These are phyloP conservation scores for Calliphora vomitoria DNA, from an alignment of 2,888 invertebrate genomes.

Conservation along the genomic window DNA sequence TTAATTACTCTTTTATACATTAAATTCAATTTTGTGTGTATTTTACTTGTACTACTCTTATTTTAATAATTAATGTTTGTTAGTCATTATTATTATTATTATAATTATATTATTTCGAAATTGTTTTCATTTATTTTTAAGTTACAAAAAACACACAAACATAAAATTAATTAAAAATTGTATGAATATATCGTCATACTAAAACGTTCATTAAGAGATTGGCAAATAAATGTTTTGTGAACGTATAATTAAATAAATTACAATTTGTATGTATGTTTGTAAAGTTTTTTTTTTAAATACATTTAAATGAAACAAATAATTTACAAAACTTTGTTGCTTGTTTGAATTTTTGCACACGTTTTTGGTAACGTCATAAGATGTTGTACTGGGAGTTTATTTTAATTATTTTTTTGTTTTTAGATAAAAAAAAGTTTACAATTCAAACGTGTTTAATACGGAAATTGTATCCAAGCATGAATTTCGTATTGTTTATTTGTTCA, in stretches of 20 bases:
- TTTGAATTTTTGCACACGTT: background rate
- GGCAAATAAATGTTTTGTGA: background rate
- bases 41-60: background rate
- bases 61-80: conserved; percentile 1
- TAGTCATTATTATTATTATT: conserved; percentile 10
- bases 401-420: too few relatives aligned
- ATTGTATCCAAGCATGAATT: background rate
- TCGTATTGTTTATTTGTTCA: background rate
- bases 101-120: background rate
- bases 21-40: background rate
- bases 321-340: background rate
- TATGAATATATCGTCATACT: background rate
- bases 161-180: background rate
- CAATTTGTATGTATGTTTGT: background rate
- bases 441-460: background rate
- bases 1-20: conserved; percentile 14
- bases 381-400: background rate
- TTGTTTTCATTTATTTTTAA: background rate
- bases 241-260: background rate
- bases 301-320: background rate
- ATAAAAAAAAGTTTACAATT: background rate
- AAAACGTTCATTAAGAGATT: background rate
- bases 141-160: background rate
- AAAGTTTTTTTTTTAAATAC: background rate
- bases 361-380: background rate